These are phyloP conservation scores for Vesta saturnalis DNA, from an alignment of 2,888 invertebrate species.

Conservation along the genomic window DNA sequence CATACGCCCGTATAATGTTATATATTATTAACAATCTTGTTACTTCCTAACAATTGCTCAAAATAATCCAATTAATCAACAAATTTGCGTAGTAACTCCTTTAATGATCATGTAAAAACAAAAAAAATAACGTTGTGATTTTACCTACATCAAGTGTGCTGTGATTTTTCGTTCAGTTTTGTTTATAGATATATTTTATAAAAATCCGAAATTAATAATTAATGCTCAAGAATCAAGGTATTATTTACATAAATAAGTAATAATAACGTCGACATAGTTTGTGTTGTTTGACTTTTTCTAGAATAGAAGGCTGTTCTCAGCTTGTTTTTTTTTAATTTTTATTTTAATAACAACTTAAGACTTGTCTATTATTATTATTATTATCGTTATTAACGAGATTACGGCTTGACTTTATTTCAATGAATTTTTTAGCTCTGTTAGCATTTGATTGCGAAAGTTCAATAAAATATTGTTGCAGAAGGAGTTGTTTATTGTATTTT, in stretches of 20 bases:
- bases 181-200: conserved; percentile 35
- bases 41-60: conserved; percentile 50
- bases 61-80: conserved; percentile 41
- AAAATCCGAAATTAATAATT: conserved; percentile 28
- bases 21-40: conserved; percentile 55
- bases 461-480: conserved; percentile 50
- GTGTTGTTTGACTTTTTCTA: conserved; percentile 31
- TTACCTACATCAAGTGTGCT: conserved; percentile 45
- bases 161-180: conserved; percentile 45
- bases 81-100: conserved; percentile 40
- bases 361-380: conserved; percentile 17
- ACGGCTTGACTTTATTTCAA: conserved; percentile 45
- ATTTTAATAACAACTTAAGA: conserved; percentile 25
- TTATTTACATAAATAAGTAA: not conserved
- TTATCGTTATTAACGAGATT: conserved; percentile 24
- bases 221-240: conserved; percentile 34
- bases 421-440: conserved; percentile 55
- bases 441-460: conserved; percentile 47
- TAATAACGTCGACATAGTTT: conserved; percentile 28
- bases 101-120: conserved; percentile 44
- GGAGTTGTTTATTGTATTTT: conserved; percentile 49
- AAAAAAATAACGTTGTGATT: conserved; percentile 46
- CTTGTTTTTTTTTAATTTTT: conserved; percentile 39
- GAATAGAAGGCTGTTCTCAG: conserved; percentile 41
- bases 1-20: conserved; percentile 57